Evolutionary conservation across 2,797 vertebrate genomes (phyloP), one percentile per base, ranked within the genome.

Genomic region (Coregonus suidteri): DNA sequence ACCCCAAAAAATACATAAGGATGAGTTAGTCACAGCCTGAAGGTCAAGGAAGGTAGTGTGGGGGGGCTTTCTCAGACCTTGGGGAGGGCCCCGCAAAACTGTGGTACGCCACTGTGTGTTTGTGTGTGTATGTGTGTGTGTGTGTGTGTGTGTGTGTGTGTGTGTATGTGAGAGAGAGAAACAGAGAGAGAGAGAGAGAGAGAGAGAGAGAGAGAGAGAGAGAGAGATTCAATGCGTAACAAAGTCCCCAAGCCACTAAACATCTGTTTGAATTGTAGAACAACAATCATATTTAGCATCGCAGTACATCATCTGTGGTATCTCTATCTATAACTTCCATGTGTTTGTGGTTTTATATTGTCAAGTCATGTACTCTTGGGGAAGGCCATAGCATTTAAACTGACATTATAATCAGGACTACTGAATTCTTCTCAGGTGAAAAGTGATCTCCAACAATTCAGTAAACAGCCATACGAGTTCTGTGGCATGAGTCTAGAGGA

Each of bases 181-280:
- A 25, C 25, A 25, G 25, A 25, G 25, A 25, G 25, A 25, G 25
- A 1, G 25, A 25, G 25, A 25, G 1, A 25, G 25, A 25, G 62
- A 75, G 47, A 62, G 47, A 77, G 25, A 25, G 25, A 25, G 53
- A 74, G 77, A 68, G 70, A 62, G 41, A 79, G 51, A 76, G 51
- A 77, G 62, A 75, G 47, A 62, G 47, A 77, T 64, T 62, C 16
- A 73, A 78, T 81, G 83, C 78, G 77, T 75, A 76, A 86, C 64
- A 84, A 74, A 73, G 74, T 84, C 56, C 72, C 77, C 31, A 75
- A 87, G 84, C 41, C 41, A 47, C 9, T 11, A 47, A 47, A 47
- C 83, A 88, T 88, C 83, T 87, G 88, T 86, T 86, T 76, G 82
- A 80, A 79, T 77, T 85, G 81, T 86, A 80, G 80, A 54, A 79